Evolutionary conservation across 2,888 invertebrate genomes (phyloP).

Genomic region (Nebria salina): DNA sequence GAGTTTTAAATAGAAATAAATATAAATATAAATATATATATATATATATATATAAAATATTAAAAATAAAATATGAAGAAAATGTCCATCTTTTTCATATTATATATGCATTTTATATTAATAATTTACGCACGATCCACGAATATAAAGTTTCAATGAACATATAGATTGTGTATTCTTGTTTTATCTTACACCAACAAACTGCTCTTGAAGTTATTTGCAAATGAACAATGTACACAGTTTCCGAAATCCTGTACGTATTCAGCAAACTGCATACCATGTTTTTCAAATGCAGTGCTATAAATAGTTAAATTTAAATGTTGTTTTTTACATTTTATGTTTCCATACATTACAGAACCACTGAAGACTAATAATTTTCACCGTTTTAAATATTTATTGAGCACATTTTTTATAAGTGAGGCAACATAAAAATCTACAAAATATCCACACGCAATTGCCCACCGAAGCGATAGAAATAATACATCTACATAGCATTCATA

Average conservation of each 20-base stretch:
- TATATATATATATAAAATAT: constrained; percentile 1
- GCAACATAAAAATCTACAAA: background rate
- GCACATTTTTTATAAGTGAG: background rate
- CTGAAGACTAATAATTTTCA: background rate
- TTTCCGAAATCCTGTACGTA: background rate
- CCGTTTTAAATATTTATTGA: background rate
- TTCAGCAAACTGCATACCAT: background rate
- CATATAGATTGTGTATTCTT: too few species aligned
- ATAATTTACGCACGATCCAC: too few species aligned
- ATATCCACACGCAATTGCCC: background rate
- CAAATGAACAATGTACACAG: background rate
- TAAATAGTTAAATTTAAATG: background rate
- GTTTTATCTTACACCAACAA: too few species aligned
- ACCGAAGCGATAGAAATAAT: background rate
- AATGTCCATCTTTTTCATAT: background rate
- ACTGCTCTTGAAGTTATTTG: background rate
- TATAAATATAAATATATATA: background rate
- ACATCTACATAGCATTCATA: background rate
- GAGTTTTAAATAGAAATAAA: background rate
- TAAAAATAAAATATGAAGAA: background rate
- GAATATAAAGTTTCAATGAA: too few species aligned
- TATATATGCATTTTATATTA: too few species aligned
- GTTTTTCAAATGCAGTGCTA: background rate
- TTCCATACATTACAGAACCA: background rate
- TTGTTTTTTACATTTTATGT: background rate